Evolutionary conservation across 2,113 vertebrate species (phyloP).

Genomic region (Carettochelys insculpta): DNA sequence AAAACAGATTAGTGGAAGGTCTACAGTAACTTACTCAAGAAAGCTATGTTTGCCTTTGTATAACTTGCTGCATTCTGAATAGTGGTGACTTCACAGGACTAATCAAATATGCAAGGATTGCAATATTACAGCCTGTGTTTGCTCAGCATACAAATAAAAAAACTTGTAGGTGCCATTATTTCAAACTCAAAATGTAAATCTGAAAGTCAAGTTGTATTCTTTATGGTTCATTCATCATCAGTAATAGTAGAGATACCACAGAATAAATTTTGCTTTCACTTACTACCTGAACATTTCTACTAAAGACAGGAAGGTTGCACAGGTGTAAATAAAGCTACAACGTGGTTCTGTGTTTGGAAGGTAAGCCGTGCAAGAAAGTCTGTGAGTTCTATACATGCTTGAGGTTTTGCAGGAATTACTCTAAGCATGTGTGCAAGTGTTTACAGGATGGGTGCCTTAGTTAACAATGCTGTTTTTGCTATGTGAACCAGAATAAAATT

Average conservation of each 20-base stretch:
- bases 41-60: neutral
- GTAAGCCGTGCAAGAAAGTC: neutral
- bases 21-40: neutral
- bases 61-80: neutral
- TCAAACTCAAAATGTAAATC: neutral
- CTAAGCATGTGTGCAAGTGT: neutral
- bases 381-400: neutral
- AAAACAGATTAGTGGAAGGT: neutral
- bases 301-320: neutral
- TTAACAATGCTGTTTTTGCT: neutral
- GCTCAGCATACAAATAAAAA: neutral
- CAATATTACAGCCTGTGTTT: neutral
- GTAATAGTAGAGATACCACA: neutral
- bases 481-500: neutral
- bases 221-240: neutral
- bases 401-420: neutral
- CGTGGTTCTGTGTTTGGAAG: neutral
- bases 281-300: neutral
- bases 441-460: neutral
- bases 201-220: neutral
- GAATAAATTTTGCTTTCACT: neutral
- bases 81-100: neutral
- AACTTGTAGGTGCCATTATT: neutral
- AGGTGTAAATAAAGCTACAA: neutral
- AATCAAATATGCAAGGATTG: neutral